A percentile compares a stretch with the other conserved stretches of the same genome.
Evolutionary conservation across 2,888 invertebrate species (phyloP).

Genomic region (Ommatoiulus sabulosus): DNA sequence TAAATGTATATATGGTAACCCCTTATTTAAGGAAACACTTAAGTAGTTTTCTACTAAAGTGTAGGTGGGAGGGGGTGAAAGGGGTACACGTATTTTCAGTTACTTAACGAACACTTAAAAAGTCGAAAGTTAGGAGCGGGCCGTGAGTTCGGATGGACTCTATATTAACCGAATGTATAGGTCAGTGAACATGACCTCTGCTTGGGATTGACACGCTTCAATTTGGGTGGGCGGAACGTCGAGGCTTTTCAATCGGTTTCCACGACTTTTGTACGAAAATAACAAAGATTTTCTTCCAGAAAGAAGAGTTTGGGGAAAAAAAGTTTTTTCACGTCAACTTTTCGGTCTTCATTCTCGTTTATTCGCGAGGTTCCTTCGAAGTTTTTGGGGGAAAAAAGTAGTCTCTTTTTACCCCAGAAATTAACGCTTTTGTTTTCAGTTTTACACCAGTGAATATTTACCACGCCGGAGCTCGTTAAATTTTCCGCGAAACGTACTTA

Average conservation of each 20-base stretch:
- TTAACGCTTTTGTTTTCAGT: background rate
- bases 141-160: background rate
- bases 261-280: background rate
- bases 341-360: no score
- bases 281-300: background rate
- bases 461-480: background rate
- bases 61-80: background rate
- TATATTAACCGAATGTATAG: background rate
- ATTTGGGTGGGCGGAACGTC: background rate
- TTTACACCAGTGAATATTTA: background rate
- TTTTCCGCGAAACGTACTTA: background rate
- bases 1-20: background rate
- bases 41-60: background rate
- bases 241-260: background rate
- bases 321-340: background rate
- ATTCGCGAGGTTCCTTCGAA: no score
- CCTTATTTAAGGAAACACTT: background rate
- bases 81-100: background rate
- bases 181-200: constrained; percentile 17
- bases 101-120: background rate
- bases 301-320: constrained; percentile 13
- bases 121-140: background rate
- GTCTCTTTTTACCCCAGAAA: background rate
- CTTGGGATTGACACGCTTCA: constrained; percentile 1
- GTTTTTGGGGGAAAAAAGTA: background rate